phyloP scores from a whole-genome alignment of 2,888 invertebrate genomes.

The Odontothrips loti region DNA sequence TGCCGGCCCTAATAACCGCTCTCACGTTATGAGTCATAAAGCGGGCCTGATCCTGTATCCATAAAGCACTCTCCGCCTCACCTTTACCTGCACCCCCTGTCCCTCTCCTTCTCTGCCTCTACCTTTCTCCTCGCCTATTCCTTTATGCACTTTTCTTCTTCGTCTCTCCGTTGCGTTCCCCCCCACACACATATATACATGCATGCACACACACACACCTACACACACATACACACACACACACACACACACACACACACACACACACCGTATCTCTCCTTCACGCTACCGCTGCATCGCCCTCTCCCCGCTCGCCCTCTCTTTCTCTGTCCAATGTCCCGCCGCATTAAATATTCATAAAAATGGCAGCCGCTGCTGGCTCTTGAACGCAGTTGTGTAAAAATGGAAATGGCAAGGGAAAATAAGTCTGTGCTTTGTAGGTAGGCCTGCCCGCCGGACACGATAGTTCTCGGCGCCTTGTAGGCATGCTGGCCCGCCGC shows the following conservation, averaged over 20 bases:
- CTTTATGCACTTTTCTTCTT: background rate
- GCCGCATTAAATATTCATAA: background rate
- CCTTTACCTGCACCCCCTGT: background rate
- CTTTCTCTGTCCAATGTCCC: background rate
- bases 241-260: no score
- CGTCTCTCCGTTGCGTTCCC: background rate
- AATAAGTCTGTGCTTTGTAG: no score
- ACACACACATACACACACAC: no score
- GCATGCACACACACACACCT: no score
- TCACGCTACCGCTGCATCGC: background rate
- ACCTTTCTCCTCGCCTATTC: background rate
- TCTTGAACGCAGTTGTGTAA: background rate
- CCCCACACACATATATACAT: no score
- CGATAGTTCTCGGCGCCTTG: no score
- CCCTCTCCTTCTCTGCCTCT: background rate
- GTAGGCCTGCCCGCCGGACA: no score
- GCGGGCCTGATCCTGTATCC: background rate
- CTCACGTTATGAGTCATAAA: constrained; percentile 16
- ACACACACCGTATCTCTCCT: background rate
- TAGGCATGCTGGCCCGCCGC: no score
- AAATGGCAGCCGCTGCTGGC: background rate
- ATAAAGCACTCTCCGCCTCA: constrained; percentile 2
- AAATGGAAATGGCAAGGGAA: no score
- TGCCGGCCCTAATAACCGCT: background rate
- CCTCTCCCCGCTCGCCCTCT: background rate